Evolutionary conservation across 2,113 vertebrate species (phyloP).

Genomic region (Pterocles burchelli): DNA sequence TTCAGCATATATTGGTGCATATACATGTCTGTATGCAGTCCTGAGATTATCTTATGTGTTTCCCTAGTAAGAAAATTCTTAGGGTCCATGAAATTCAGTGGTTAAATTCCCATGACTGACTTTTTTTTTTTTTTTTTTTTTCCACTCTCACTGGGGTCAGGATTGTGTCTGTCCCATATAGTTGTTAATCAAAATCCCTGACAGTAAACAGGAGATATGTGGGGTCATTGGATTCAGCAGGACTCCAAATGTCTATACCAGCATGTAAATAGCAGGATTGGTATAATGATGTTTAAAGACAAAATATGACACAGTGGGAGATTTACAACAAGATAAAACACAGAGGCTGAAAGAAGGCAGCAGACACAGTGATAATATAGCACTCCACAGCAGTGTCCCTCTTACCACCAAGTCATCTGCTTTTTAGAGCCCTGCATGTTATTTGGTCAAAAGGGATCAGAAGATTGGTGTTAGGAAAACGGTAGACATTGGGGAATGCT

Average conservation of each 20-base stretch:
- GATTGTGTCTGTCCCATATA: not conserved
- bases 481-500: not conserved
- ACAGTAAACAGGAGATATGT: not conserved
- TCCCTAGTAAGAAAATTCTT: not conserved
- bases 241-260: not conserved
- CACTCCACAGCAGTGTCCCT: not conserved
- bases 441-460: not conserved
- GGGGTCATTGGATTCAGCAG: not conserved
- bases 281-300: not conserved
- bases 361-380: not conserved
- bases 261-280: slow-evolving; percentile 18
- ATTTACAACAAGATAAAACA: not conserved
- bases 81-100: not conserved
- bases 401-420: not conserved
- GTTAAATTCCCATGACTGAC: not conserved
- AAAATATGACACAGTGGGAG: not conserved
- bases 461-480: not conserved
- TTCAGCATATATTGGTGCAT: not conserved
- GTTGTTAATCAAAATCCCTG: not conserved
- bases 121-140: not conserved
- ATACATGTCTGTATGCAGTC: not conserved
- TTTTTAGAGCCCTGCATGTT: not conserved
- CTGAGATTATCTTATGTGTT: not conserved
- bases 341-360: not conserved
- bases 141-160: not conserved